Base-by-base conservation (phyloP, 2,797 vertebrate species). In the Carduelis carduelis region DNA sequence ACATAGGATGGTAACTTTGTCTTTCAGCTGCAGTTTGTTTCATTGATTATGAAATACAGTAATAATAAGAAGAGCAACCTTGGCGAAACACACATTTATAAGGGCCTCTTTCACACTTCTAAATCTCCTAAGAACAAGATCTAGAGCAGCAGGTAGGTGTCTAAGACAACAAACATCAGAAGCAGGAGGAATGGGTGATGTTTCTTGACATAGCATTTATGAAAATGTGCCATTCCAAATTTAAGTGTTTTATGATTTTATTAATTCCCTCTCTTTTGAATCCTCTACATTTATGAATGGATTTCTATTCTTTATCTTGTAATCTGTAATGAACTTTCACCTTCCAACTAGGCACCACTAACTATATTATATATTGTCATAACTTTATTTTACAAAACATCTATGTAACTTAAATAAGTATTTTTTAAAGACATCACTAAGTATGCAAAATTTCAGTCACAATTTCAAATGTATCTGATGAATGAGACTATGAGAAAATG, bases 361-460 rank as follows among this genome's bases (percentile, higher is more conserved):
- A 19, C 27, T 89, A 49, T 49, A 13, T 64, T 74, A 14, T 49
- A 68, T 59, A n/a, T 43, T 86, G 47, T 74, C 41, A 63, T 59
- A 59, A 52, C 2, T 55, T 44, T 4, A 35, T 79, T 85, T 84
- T 34, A 21, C 26, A 85, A 50, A 84, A 84, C 4, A 1, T 43
- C 5, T 52, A 71, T 20, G 13, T 37, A 70, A 86, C 7, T 82
- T 93, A 95, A 96, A 91, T 60, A 90, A 83, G 2, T 17, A 85
- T 95, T 95, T 39, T 77, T 78, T 26, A 68, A 90, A 90, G 70
- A 81, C 59, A 94, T 32, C 50, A 74, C 56, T 65, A 91, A 87
- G 35, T 77, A 77, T 72, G 59, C 79, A 95, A 95, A 80, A 49
- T 93, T 94, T 46, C 71, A 41, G n/a, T 87, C 85, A 93, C 16